Evolutionary conservation across 2,888 invertebrate species (phyloP).

Genomic region (Onthophagus sagittarius): DNA sequence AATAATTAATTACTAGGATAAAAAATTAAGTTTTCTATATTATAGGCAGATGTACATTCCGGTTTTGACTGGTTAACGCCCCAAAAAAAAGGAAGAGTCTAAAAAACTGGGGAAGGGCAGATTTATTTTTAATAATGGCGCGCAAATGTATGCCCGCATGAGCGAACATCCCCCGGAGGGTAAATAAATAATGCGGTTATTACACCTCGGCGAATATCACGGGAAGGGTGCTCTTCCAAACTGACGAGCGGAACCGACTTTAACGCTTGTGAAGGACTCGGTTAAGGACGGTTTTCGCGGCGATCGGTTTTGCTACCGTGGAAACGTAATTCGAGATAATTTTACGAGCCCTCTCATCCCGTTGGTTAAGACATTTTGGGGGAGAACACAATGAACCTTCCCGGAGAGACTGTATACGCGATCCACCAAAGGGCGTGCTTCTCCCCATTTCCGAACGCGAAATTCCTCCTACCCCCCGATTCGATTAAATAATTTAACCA

Average conservation of each 20-base stretch:
- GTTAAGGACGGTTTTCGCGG: neutral
- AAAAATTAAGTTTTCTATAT: neutral
- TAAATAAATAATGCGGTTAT: constrained; percentile 50
- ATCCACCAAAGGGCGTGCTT: neutral
- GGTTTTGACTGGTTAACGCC: neutral
- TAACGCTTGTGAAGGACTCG: constrained; percentile 14
- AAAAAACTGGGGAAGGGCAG: constrained; percentile 34
- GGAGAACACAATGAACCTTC: constrained; percentile 37
- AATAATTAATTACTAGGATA: neutral
- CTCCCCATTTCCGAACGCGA: neutral
- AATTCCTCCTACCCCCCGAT: no score
- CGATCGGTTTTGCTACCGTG: constrained; percentile 23
- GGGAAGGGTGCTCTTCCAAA: constrained; percentile 21
- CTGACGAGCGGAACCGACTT: constrained; percentile 13
- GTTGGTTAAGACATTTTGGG: constrained; percentile 45
- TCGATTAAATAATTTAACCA: neutral
- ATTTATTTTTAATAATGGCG: constrained; percentile 48
- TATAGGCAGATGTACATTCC: neutral
- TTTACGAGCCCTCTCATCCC: constrained; percentile 44
- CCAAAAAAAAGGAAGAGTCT: neutral
- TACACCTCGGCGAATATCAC: constrained; percentile 45
- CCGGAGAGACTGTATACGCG: neutral
- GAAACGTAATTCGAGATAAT: constrained; percentile 45
- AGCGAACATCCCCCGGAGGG: constrained; percentile 40
- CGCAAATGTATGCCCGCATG: constrained; percentile 42